A percentile compares a stretch with the other conserved stretches of the same genome.
These are phyloP conservation scores for Parotia lawesii DNA, from an alignment of 2,113 vertebrate species.

Conservation along the genomic window DNA sequence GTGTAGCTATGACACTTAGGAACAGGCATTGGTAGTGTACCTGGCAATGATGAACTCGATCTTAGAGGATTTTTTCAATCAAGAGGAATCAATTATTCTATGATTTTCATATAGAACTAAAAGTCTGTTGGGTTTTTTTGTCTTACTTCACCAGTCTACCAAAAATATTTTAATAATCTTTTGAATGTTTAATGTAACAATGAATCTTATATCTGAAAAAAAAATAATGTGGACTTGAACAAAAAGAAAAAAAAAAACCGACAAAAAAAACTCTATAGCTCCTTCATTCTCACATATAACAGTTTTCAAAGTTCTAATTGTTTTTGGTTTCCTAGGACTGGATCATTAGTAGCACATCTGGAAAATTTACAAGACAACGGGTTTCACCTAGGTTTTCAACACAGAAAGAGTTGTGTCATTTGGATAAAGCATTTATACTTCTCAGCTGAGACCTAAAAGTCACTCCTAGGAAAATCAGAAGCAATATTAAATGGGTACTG, in stretches of 20 bases:
- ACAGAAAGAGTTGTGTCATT: background rate
- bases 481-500: background rate
- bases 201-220: background rate
- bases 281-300: background rate
- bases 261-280: background rate
- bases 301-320: rapidly evolving
- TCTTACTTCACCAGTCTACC: background rate
- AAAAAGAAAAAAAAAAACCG: background rate
- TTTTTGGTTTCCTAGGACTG: background rate
- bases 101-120: background rate
- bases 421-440: background rate
- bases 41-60: background rate
- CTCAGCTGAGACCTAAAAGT: background rate
- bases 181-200: background rate
- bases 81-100: background rate
- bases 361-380: background rate
- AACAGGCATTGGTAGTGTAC: background rate
- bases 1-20: background rate
- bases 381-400: background rate
- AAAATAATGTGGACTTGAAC: background rate
- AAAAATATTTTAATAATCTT: background rate
- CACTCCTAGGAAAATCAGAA: background rate
- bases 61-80: background rate
- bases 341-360: background rate
- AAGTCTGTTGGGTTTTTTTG: background rate